phyloP scores from a whole-genome alignment of 2,888 invertebrate species.

The Dastarcus helophoroides region DNA sequence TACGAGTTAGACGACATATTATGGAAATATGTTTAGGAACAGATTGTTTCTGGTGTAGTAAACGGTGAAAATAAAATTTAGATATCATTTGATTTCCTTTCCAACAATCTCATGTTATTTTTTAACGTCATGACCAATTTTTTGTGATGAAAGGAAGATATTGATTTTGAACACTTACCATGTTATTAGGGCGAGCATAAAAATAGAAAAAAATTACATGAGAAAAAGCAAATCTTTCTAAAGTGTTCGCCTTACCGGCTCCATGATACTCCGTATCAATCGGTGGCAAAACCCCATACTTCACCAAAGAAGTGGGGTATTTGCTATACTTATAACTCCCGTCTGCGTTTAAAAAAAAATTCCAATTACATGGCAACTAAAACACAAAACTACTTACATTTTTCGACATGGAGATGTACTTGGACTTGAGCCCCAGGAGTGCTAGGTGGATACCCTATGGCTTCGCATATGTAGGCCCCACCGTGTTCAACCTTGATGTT shows the following conservation, averaged over 20 bases:
- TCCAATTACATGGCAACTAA: neutral
- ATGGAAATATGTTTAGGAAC: too few relatives aligned
- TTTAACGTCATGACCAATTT: too few relatives aligned
- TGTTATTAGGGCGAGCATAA: neutral
- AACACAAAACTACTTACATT: conserved; percentile 61
- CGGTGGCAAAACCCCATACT: conserved; percentile 46
- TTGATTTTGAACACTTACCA: conserved; percentile 1
- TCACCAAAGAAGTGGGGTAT: conserved; percentile 33
- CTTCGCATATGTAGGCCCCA: conserved; percentile 78
- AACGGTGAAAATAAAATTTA: too few relatives aligned
- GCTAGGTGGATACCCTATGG: conserved; percentile 50
- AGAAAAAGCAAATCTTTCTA: neutral
- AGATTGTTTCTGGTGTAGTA: too few relatives aligned
- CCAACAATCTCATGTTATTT: too few relatives aligned
- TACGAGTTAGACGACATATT: too few relatives aligned
- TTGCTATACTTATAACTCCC: conserved; percentile 13
- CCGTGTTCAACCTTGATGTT: conserved; percentile 63
- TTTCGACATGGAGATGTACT: conserved; percentile 63
- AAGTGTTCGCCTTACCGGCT: conserved; percentile 40
- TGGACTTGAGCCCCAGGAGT: conserved; percentile 54
- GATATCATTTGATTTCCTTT: too few relatives aligned
- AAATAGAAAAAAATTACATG: neutral
- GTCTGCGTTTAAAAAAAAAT: conserved; percentile 1
- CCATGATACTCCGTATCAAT: conserved; percentile 48
- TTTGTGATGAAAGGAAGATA: too few relatives aligned